These are phyloP conservation scores for Tachypleus tridentatus DNA, from an alignment of 1,140 invertebrate genomes.

Conservation along the genomic window DNA sequence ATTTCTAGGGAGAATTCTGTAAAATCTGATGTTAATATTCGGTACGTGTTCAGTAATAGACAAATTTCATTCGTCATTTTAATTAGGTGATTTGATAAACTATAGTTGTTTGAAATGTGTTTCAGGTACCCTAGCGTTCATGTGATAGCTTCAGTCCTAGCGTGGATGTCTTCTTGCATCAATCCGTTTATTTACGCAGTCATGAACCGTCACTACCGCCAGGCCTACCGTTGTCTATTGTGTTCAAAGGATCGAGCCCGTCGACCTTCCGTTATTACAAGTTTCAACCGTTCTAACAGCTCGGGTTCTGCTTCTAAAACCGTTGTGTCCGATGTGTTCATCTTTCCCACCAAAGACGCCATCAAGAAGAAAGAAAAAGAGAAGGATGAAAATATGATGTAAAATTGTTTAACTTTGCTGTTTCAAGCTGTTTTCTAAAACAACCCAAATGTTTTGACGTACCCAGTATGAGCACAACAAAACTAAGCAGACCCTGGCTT, in stretches of 20 bases:
- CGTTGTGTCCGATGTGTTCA: conserved; percentile 14
- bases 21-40: not conserved
- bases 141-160: conserved; percentile 41
- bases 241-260: conserved; percentile 2
- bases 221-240: conserved; percentile 47
- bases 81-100: not conserved
- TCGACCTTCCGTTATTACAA: not conserved
- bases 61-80: not conserved
- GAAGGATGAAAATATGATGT: conserved; percentile 11
- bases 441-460: no score
- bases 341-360: conserved; percentile 7
- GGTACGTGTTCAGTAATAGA: not conserved
- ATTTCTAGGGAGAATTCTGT: not conserved
- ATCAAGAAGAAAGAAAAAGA: not conserved
- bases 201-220: conserved; percentile 74
- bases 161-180: conserved; percentile 44
- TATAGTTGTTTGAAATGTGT: not conserved
- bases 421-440: no score
- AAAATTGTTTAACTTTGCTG: not conserved
- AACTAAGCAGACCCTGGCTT: no score
- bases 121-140: conserved; percentile 52
- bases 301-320: conserved; percentile 13
- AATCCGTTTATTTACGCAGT: conserved; percentile 57
- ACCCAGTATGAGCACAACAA: no score
- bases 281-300: conserved; percentile 4